Evolutionary conservation across 2,888 invertebrate genomes (phyloP), one percentile per base, ranked within the genome.

Genomic region (Tridacna crocea): DNA sequence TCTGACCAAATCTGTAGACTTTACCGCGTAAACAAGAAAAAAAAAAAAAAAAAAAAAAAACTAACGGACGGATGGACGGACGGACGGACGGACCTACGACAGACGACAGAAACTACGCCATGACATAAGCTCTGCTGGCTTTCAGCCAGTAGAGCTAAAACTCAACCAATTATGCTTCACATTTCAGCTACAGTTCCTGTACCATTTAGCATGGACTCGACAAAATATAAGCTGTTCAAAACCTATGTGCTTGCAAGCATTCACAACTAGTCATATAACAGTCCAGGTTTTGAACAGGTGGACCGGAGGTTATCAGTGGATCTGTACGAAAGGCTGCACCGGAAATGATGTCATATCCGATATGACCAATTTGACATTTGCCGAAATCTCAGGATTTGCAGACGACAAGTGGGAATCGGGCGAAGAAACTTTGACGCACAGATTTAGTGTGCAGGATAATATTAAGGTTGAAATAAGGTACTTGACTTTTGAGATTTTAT

Each of bases 381-480:
- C 78, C 11, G 82, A 82, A 60, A 75, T 81, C 3, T 48, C 36
- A 13, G 61, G 66, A 63, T 79, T 61, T 72, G 27, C 24, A 46
- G 72, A 74, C 13, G 65, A 68, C 24, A 82, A 75, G 24, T 82
- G 82, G 82, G 82, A 82, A 51, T 63, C 82, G 0, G 82, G 82
- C 11, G 82, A 78, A 61, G 82, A 82, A 65, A 66, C 60, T 0
- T 60, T 68, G 15, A 46, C 48, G 2, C 63, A 75, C 36, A 76
- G 36, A 46, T 82, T 82, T 70, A 72, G 65, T 19, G 17, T 46
- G 11, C 36, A 61, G 4, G 75, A 63, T 36, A 68, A 24, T 26
- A 60, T 68, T 26, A 66, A 72, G 47, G 60, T 78, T 12, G 13
- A 58, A 70, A 17, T 82, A 26, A 58, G 74, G 81, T 82, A 47